phyloP scores from a whole-genome alignment of 2,888 invertebrate species.

The Agonopterix alstromeriana region DNA sequence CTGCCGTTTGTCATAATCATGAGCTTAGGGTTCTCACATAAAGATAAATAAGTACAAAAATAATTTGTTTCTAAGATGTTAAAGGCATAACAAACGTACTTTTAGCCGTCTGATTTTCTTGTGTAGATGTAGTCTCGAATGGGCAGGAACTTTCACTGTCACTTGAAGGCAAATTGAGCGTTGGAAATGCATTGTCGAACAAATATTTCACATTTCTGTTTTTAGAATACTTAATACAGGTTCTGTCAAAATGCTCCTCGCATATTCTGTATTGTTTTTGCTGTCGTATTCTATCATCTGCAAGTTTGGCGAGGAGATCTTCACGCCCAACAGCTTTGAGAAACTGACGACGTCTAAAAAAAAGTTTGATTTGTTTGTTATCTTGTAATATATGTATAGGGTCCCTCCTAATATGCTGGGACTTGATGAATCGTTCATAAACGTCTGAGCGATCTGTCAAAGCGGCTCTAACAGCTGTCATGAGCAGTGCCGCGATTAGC shows the following conservation, averaged over 20 bases:
- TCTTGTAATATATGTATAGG: no score
- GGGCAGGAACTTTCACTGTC: constrained; percentile 7
- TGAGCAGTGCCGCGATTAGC: no score
- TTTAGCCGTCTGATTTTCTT: neutral
- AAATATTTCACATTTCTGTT: constrained; percentile 17
- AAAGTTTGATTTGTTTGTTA: neutral
- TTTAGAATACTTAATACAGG: constrained; percentile 18
- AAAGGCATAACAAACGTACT: neutral
- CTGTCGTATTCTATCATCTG: constrained; percentile 13
- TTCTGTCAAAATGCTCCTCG: constrained; percentile 18
- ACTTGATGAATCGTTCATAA: no score
- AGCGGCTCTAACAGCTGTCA: no score
- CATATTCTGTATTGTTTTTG: constrained; percentile 21
- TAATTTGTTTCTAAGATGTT: no score
- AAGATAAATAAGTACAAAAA: no score
- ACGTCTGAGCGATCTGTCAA: no score
- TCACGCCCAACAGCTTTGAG: constrained; percentile 14
- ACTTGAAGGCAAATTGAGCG: constrained; percentile 12
- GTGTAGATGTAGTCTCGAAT: neutral
- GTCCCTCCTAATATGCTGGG: no score
- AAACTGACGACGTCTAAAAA: constrained; percentile 8
- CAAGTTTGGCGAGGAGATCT: constrained; percentile 15
- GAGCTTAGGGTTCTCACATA: no score
- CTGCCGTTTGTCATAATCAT: no score
- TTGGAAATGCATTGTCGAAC: constrained; percentile 13